phyloP scores from a whole-genome alignment of 2,797 vertebrate species.

The Helicolenus hilgendorfi region DNA sequence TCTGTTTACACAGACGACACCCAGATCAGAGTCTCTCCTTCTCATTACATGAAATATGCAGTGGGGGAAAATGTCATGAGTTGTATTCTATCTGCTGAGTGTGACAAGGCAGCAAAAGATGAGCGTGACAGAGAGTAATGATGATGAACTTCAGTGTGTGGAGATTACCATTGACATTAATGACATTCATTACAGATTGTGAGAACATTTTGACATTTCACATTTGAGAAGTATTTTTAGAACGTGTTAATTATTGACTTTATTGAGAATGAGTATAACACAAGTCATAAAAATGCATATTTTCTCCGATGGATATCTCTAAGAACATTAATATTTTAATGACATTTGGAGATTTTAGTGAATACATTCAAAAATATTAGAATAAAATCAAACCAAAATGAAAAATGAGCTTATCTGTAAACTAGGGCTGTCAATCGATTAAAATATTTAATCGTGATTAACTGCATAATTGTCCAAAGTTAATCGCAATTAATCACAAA shows the following conservation, averaged over 20 bases:
- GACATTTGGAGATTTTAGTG: neutral
- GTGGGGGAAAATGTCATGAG: constrained; percentile 76
- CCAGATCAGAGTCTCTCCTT: constrained; percentile 80
- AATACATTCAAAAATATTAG: neutral
- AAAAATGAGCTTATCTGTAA: neutral
- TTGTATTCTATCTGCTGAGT: constrained; percentile 70
- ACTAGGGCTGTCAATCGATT: too few species aligned
- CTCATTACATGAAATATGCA: constrained; percentile 84
- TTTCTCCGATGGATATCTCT: neutral
- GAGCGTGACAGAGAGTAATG: constrained; percentile 47
- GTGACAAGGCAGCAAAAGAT: constrained; percentile 64
- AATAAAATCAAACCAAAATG: neutral
- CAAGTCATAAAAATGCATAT: neutral
- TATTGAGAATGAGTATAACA: neutral
- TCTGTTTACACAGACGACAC: constrained; percentile 84
- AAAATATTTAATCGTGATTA: too few species aligned
- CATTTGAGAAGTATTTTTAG: neutral
- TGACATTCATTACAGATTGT: constrained; percentile 24
- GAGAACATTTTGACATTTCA: too few species aligned
- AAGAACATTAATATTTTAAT: neutral
- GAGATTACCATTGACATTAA: constrained; percentile 41
- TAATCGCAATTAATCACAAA: too few species aligned
- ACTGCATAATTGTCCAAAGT: too few species aligned
- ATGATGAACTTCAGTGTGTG: constrained; percentile 31
- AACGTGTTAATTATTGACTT: neutral